A percentile compares a stretch with the other conserved stretches of the same genome.
These are phyloP conservation scores for Liasis olivaceus DNA, from an alignment of 2,797 vertebrate genomes.

Conservation along the genomic window DNA sequence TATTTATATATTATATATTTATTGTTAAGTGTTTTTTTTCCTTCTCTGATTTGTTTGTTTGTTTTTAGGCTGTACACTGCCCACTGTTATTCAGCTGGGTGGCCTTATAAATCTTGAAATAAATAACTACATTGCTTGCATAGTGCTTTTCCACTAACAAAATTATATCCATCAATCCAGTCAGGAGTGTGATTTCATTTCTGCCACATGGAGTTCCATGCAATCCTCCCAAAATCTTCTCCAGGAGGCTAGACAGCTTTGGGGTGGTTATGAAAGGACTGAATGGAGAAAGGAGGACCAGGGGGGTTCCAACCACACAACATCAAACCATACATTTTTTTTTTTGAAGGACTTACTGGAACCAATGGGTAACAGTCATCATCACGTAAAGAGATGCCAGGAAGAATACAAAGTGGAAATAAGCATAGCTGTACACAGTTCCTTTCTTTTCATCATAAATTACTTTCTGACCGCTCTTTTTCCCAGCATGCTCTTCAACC, in stretches of 20 bases:
- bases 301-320: not conserved
- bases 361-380: slow-evolving; percentile 99
- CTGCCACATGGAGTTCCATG: not conserved
- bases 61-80: no score
- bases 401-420: slow-evolving; percentile 95
- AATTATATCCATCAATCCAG: not conserved
- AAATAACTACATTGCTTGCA: no score
- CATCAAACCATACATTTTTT: accelerated
- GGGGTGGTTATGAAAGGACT: not conserved
- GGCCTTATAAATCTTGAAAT: no score
- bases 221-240: not conserved
- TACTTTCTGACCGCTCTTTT: slow-evolving; percentile 83
- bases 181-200: not conserved
- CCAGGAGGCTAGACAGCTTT: not conserved
- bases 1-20: not conserved
- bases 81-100: no score
- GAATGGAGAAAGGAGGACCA: not conserved
- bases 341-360: slow-evolving; percentile 86
- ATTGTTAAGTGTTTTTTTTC: no score
- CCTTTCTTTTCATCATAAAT: slow-evolving; percentile 87
- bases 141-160: not conserved
- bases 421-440: slow-evolving; percentile 89
- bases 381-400: slow-evolving; percentile 96
- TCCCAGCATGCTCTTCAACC: slow-evolving; percentile 72
- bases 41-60: no score